A percentile compares a stretch with the other conserved stretches of the same genome.
Conservation (phyloP, 2,888 invertebrate species). For the Stramonita haemastoma region DNA sequence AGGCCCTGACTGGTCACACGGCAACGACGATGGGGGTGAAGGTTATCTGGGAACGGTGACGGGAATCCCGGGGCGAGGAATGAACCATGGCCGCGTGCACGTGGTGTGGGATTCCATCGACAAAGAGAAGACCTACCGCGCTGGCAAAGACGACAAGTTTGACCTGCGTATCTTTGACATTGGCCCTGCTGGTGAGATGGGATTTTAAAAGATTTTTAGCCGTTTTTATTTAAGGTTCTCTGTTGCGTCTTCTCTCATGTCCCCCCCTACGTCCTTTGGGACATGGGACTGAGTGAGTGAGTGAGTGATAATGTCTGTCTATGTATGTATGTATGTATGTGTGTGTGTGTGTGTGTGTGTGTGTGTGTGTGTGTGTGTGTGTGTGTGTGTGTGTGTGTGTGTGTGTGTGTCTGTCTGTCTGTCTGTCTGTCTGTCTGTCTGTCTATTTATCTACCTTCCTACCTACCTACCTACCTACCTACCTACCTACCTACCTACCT, state of each 20-base stretch:
- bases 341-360: neutral
- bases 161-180: conserved; percentile 29
- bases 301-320: too few relatives aligned
- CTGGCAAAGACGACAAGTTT: conserved; percentile 27
- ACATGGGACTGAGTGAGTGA: too few relatives aligned
- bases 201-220: neutral
- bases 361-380: too few relatives aligned
- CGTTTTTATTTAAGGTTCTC: neutral
- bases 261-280: too few relatives aligned
- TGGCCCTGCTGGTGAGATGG: conserved; percentile 17
- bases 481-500: too few relatives aligned
- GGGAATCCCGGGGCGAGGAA: conserved; percentile 1
- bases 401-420: too few relatives aligned
- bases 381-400: too few relatives aligned
- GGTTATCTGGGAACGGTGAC: conserved; percentile 36
- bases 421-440: too few relatives aligned
- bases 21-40: conserved; percentile 31
- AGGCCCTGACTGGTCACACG: conserved; percentile 36
- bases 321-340: neutral
- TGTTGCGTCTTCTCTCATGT: too few relatives aligned
- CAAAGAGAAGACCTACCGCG: conserved; percentile 33
- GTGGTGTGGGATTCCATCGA: conserved; percentile 33
- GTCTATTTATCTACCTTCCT: too few relatives aligned
- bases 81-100: conserved; percentile 16
- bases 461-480: too few relatives aligned